Evolutionary conservation across 2,797 vertebrate genomes (phyloP), one percentile per base, ranked within the genome.

Genomic region (Labeo calbasu): DNA sequence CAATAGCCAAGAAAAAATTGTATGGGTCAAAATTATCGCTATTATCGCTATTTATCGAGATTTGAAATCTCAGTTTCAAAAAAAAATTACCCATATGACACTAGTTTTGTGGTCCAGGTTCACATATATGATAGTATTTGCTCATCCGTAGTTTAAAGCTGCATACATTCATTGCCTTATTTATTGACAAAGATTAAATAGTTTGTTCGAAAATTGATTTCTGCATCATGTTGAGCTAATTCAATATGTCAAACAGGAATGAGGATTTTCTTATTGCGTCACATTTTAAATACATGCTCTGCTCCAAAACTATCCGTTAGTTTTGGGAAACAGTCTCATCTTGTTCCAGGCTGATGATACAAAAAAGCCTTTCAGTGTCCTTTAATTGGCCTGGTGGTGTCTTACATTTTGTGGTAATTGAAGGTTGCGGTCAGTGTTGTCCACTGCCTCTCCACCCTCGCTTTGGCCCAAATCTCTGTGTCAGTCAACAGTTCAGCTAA

Each of bases 401-500:
- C 79, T n/a, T 46, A 19, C 28, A 86, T 88, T 89, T 79, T 71
- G 59, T 65, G 69, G 70, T 88, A 88, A 86, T 89, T 78, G 65
- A 83, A 87, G 77, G 70, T 51, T 76, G 46, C 21, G 36, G 14
- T 85, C 53, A 13, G 48, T 66, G 50, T 79, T 59, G 83, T 86
- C 57, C 69, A 71, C 23, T 53, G 77, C 43, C 55, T 82, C 48
- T 76, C 8, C 61, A 2, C 14, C 40, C 68, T 86, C 40, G 25
- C 17, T 71, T 53, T 82, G 55, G 69, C 75, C 77, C 63, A 73
- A 15, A 81, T 79, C 36, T 70, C 50, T 53, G 25, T 79, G 77
- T 81, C 63, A 72, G 15, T 89, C 88, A 85, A 80, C 87, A 90
- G 80, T 86, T 88, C 90, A 88, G 89, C 90, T 92, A 92, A 87